Conservation (phyloP, 2,113 vertebrate species). For the Mirounga angustirostris region DNA sequence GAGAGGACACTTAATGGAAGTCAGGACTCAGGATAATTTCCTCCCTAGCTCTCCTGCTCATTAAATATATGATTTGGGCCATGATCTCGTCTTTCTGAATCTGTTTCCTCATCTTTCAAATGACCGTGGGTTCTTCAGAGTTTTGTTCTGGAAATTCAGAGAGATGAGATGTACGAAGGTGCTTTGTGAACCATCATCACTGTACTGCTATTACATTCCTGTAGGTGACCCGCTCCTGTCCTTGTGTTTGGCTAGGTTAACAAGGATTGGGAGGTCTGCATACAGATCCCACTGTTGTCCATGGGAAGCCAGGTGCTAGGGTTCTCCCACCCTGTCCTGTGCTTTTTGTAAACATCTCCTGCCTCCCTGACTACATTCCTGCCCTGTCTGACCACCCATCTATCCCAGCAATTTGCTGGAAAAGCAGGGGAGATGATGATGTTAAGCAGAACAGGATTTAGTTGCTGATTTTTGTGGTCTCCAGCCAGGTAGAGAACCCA, state of each 20-base stretch:
- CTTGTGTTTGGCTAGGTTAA: neutral
- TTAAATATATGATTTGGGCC: neutral
- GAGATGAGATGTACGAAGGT: neutral
- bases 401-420: neutral
- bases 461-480: neutral
- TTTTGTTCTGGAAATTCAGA: neutral
- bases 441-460: neutral
- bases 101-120: conserved; percentile 45
- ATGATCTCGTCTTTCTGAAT: neutral
- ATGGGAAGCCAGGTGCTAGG: neutral
- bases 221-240: neutral
- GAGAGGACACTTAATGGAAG: neutral
- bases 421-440: neutral
- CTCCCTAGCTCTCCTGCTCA: neutral
- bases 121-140: neutral
- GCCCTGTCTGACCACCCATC: neutral
- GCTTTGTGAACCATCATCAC: neutral
- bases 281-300: neutral
- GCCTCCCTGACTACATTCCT: neutral
- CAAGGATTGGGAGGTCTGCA: neutral
- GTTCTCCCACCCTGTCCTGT: neutral
- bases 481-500: neutral
- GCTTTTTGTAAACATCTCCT: neutral
- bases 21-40: neutral
- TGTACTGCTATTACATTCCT: neutral